A percentile compares a stretch with the other conserved stretches of the same genome.
Evolutionary conservation across 2,888 invertebrate species (phyloP).

Genomic region (Galerucella calmariensis): DNA sequence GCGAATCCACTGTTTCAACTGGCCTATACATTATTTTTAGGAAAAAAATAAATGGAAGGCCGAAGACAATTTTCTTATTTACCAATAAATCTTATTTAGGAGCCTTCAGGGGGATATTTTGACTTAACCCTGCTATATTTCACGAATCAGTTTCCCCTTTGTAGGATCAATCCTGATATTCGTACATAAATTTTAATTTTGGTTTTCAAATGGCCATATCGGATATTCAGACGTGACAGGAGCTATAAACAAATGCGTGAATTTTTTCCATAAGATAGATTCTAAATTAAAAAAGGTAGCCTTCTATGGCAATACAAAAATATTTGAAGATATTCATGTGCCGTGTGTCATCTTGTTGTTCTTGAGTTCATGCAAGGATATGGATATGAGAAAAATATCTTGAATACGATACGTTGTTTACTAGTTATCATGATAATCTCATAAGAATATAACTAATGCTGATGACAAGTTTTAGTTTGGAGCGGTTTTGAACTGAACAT

Average conservation of each 20-base stretch:
- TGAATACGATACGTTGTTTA: too few relatives aligned
- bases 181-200: slow-evolving; percentile 28
- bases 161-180: slow-evolving; percentile 27
- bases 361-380: too few relatives aligned
- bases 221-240: background rate
- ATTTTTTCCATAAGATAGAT: background rate
- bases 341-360: too few relatives aligned
- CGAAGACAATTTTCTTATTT: slow-evolving; percentile 52
- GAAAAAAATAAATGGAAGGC: slow-evolving; percentile 33
- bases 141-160: slow-evolving; percentile 36
- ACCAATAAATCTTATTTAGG: slow-evolving; percentile 58
- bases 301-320: background rate
- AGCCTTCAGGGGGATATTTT: slow-evolving; percentile 53
- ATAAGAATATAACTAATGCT: too few relatives aligned
- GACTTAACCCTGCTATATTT: slow-evolving; percentile 53
- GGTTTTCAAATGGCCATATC: slow-evolving; percentile 6
- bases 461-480: too few relatives aligned
- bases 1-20: too few relatives aligned
- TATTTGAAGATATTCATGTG: background rate
- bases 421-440: too few relatives aligned
- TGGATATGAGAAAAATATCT: too few relatives aligned
- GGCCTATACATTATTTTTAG: slow-evolving; percentile 3
- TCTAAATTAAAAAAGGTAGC: background rate
- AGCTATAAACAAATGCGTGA: too few relatives aligned
- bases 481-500: too few relatives aligned